Evolutionary conservation across 2,797 vertebrate genomes (phyloP), one percentile per base, ranked within the genome.

Genomic region (Perodicticus potto): DNA sequence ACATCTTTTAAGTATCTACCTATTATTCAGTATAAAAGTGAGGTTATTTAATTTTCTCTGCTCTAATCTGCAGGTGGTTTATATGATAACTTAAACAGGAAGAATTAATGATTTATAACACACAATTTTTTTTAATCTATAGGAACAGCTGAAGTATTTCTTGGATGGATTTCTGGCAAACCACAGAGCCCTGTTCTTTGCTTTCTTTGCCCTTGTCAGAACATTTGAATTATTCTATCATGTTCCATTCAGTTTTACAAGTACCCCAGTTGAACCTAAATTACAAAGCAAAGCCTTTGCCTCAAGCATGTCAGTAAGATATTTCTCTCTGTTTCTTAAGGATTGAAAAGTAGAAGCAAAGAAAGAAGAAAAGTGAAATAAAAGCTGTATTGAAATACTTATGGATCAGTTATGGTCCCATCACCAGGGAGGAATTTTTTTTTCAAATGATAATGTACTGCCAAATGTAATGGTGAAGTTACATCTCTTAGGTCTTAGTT

Each of bases 1-100:
- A 85, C 7, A 69, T 78, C 63, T 74, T 87, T 90, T 82, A 96
- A 93, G 23, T 73, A 73, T 78, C 40, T 73, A 86, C 29, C 9
- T 91, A n/a, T 86, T 87, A 96, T 87, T 92, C 94, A 77, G 63
- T 78, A 43, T 93, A 86, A 96, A 92, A 81, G 32, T 76, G 37
- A 87, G 16, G 34, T 87, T 93, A 72, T 90, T 88, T 89, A 88
- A 96, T 57, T 87, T 4, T 82, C 16, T 88, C 43, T 59, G 6
- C 11, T 86, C 45, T 81, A 27, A 91, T 88, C 34, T 91, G 77
- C 49, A 91, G 57, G 82, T 86, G 20, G 37, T 73, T 67, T 73
- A 55, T 82, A 85, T 85, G 87, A 37, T 73, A 85, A 70, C 77
- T 70, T 67, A 91, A 93, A 81, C 16, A 87, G 67, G 25, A 91